Conservation (phyloP, 2,797 vertebrate genomes). For the Sebastes jordani region DNA sequence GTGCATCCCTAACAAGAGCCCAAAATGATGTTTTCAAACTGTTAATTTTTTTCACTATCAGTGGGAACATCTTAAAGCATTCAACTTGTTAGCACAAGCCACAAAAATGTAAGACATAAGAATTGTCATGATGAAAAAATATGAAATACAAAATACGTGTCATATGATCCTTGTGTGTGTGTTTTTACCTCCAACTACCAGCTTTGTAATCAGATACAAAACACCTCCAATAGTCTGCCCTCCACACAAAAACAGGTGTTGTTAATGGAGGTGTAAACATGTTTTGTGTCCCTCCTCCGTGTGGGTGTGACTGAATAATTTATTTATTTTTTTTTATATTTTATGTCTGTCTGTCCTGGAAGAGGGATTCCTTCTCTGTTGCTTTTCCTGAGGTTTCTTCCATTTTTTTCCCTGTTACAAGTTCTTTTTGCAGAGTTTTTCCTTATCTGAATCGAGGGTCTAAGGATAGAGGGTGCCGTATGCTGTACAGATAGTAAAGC, state of each 20-base stretch:
- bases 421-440: neutral
- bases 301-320: slow-evolving; percentile 6
- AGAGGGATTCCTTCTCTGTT: neutral
- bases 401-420: neutral
- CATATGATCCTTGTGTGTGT: neutral
- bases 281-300: neutral
- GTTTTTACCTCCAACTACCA: neutral
- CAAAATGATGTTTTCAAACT: neutral
- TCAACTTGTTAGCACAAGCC: neutral
- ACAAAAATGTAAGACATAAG: neutral
- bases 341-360: neutral
- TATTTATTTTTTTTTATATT: too few species aligned
- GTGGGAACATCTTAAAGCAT: neutral
- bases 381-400: neutral
- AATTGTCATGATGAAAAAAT: too few species aligned
- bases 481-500: neutral
- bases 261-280: neutral
- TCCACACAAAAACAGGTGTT: neutral
- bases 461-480: neutral
- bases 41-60: neutral
- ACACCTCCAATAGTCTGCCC: neutral
- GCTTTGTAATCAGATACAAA: neutral
- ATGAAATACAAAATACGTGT: too few species aligned
- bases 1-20: neutral
- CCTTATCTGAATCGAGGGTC: neutral